Evolutionary conservation across 1,140 invertebrate species (phyloP).

Genomic region (Ceratosolen fusciceps): DNA sequence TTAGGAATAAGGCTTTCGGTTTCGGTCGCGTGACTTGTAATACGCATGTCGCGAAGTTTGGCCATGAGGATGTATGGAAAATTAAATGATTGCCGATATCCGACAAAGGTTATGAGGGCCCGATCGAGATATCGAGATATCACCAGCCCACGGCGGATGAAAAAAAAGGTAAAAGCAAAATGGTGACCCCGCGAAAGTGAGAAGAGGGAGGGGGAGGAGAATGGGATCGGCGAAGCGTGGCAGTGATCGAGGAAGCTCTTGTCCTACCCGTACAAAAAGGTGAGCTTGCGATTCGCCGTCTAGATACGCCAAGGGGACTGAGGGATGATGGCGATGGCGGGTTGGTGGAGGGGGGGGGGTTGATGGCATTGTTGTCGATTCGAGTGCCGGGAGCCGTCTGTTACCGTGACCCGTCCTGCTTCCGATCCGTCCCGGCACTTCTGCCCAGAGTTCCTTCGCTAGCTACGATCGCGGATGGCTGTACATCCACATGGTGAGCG

Average conservation of each 20-base stretch:
- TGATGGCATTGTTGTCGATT: slow-evolving; percentile 54
- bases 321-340: no score
- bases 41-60: no score
- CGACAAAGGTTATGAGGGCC: neutral
- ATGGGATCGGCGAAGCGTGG: slow-evolving; percentile 53
- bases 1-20: no score
- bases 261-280: slow-evolving; percentile 27
- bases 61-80: no score
- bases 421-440: neutral
- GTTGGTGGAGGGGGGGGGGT: no score
- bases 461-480: slow-evolving; percentile 33
- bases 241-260: slow-evolving; percentile 39
- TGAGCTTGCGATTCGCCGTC: slow-evolving; percentile 52
- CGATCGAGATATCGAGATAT: neutral
- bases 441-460: neutral
- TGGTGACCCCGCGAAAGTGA: neutral
- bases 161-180: no score
- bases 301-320: slow-evolving; percentile 56
- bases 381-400: slow-evolving; percentile 59
- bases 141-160: neutral
- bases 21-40: no score
- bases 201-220: slow-evolving; percentile 51
- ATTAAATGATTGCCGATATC: neutral
- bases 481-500: no score
- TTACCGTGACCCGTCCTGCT: slow-evolving; percentile 52